Evolutionary conservation across 2,888 invertebrate species (phyloP).

Genomic region (Lochmaea capreae): DNA sequence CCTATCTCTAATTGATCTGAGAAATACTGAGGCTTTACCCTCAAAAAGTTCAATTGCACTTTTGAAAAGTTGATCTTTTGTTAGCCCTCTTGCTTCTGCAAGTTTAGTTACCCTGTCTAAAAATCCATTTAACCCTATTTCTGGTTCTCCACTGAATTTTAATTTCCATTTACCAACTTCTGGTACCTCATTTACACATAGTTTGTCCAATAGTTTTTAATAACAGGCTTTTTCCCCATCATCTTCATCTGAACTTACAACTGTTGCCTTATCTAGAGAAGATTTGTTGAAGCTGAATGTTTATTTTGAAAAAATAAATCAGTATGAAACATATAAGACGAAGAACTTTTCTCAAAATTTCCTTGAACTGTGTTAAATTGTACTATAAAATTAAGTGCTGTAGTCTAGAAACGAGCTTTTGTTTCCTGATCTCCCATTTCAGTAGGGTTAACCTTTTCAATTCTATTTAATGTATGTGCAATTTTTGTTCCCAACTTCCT

Average conservation of each 20-base stretch:
- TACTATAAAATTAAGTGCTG: slow-evolving; percentile 1
- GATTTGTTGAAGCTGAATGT: neutral
- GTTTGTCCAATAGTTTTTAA: neutral
- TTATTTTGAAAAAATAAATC: slow-evolving; percentile 1
- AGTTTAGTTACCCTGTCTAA: too few species aligned
- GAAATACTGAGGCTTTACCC: slow-evolving; percentile 2
- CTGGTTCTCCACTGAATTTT: slow-evolving; percentile 16
- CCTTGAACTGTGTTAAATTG: neutral
- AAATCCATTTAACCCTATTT: slow-evolving; percentile 15
- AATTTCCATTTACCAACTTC: slow-evolving; percentile 7
- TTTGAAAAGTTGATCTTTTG: slow-evolving; percentile 11
- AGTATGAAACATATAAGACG: neutral
- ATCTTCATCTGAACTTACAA: slow-evolving; percentile 2
- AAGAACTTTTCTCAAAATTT: slow-evolving; percentile 1
- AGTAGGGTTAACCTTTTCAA: neutral
- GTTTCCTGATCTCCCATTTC: neutral
- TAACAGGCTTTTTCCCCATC: slow-evolving; percentile 4
- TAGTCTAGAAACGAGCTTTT: slow-evolving; percentile 4
- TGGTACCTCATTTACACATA: slow-evolving; percentile 1
- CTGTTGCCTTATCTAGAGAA: neutral
- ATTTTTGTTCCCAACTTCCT: neutral
- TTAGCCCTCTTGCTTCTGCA: neutral
- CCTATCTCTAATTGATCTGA: slow-evolving; percentile 8
- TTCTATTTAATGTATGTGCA: slow-evolving; percentile 4
- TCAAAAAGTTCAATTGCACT: slow-evolving; percentile 1